A percentile compares a stretch with the other conserved stretches of the same genome.
phyloP scores from a whole-genome alignment of 2,113 vertebrate species.

The Sturnus vulgaris region DNA sequence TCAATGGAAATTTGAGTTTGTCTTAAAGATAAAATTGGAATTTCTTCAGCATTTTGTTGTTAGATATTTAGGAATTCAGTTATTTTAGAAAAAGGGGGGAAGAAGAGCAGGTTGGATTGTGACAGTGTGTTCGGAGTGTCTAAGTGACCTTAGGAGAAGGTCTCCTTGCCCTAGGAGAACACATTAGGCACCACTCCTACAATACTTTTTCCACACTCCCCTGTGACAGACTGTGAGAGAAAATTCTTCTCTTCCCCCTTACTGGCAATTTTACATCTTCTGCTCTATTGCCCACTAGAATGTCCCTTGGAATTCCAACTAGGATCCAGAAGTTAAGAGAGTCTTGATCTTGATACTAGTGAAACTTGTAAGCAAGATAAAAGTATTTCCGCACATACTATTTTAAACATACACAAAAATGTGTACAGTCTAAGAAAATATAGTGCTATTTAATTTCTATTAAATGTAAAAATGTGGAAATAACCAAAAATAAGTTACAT shows the following conservation, averaged over 20 bases:
- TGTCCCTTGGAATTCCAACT: neutral
- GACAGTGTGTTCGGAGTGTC: neutral
- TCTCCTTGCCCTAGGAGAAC: neutral
- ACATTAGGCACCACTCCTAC: neutral
- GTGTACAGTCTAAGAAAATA: neutral
- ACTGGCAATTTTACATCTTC: neutral
- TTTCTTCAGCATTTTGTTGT: neutral
- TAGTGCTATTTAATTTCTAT: neutral
- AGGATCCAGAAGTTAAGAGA: neutral
- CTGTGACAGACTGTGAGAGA: neutral
- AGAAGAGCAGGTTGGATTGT: neutral
- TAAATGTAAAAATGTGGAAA: slow-evolving; percentile 27
- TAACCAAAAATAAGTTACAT: slow-evolving; percentile 38
- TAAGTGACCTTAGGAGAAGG: neutral
- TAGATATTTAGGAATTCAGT: neutral
- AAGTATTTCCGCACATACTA: neutral
- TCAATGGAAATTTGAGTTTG: neutral
- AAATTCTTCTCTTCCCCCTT: neutral
- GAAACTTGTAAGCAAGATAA: slow-evolving; percentile 5
- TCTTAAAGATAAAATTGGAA: neutral
- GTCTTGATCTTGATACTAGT: neutral
- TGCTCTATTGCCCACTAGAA: neutral
- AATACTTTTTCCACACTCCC: neutral
- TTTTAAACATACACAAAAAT: neutral
- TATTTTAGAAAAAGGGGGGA: neutral